Base-by-base conservation (phyloP, 2,888 invertebrate genomes). In the Heliconius ethilla region DNA sequence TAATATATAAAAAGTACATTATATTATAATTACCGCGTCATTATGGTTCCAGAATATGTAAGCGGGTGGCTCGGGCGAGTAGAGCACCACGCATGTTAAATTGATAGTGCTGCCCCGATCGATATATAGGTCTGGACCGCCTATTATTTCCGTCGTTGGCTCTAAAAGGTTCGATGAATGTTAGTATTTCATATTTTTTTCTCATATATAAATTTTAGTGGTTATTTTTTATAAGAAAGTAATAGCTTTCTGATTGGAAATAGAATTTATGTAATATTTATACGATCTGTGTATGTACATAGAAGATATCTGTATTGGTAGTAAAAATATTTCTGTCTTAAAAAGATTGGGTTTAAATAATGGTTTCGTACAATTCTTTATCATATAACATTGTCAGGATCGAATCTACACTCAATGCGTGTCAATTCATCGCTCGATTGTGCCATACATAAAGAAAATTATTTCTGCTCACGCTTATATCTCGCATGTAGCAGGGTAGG, bases 1-100 rank as follows among this genome's bases (percentile, higher is more conserved):
- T 55, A 55, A 55, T 22, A 55, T n/a, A 55, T 3, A 55, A 55
- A 18, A n/a, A 55, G 7, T n/a, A n/a, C 3, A 70, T 66, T 74
- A 76, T 63, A 73, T 80, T 62, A 75, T 74, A 79, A 75, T 96
- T 95, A 98, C 98, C 92, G 97, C 97, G 90, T 97, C 97, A 93
- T 98, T 98, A 94, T 98, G 98, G 95, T 98, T 98, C 98, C 98
- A 98, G 92, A 97, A 98, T 90, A 98, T 98, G 92, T 97, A 98
- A 78, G 98, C 98, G 66, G 98, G 98, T 80, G 98, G 98, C 89
- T 98, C 98, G 33, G 98, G 98, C 86, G 98, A 98, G 90, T 97
- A 97, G 81, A 97, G 95, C 84, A 98, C 98, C 86, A 98, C 97
- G 92, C 98, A 98, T 81, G 98, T 98, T 85, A 98, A 95, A 95